Percentiles rank a stretch among this genome's conserved stretches.
phyloP scores from a whole-genome alignment of 2,888 invertebrate genomes.

The Perizoma flavofasciatum region DNA sequence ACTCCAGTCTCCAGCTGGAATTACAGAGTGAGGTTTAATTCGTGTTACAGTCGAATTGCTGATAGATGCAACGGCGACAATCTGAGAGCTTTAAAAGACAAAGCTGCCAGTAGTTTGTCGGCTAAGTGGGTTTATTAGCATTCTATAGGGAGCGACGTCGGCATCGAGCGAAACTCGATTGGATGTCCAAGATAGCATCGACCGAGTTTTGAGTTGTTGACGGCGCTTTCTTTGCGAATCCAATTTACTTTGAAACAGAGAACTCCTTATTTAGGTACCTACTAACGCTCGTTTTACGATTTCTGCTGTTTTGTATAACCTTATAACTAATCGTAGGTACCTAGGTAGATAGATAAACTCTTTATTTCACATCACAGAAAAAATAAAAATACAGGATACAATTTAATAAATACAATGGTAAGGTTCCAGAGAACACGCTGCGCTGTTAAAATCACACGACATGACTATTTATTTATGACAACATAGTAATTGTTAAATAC shows the following conservation, averaged over 20 bases:
- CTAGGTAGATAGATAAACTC: too few relatives aligned
- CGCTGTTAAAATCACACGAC: neutral
- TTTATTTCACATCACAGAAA: too few relatives aligned
- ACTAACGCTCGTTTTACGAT: slow-evolving; percentile 25
- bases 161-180: slow-evolving; percentile 64
- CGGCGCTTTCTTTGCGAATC: slow-evolving; percentile 42
- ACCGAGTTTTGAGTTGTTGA: slow-evolving; percentile 53
- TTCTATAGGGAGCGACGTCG: slow-evolving; percentile 52
- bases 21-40: slow-evolving; percentile 72
- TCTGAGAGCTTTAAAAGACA: slow-evolving; percentile 61
- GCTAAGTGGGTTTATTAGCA: slow-evolving; percentile 71
- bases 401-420: too few relatives aligned
- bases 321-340: slow-evolving; percentile 12
- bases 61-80: slow-evolving; percentile 69
- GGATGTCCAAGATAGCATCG: slow-evolving; percentile 60
- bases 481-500: neutral
- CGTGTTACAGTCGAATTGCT: slow-evolving; percentile 68
- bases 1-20: slow-evolving; percentile 53
- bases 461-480: neutral
- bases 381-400: too few relatives aligned
- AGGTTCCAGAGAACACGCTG: neutral
- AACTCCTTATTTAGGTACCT: slow-evolving; percentile 35
- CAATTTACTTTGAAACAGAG: slow-evolving; percentile 42
- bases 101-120: slow-evolving; percentile 66
- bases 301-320: slow-evolving; percentile 23